Evolutionary conservation across 1,140 invertebrate genomes (phyloP), one percentile per base, ranked within the genome.

Genomic region (Drosophila prosaltans): DNA sequence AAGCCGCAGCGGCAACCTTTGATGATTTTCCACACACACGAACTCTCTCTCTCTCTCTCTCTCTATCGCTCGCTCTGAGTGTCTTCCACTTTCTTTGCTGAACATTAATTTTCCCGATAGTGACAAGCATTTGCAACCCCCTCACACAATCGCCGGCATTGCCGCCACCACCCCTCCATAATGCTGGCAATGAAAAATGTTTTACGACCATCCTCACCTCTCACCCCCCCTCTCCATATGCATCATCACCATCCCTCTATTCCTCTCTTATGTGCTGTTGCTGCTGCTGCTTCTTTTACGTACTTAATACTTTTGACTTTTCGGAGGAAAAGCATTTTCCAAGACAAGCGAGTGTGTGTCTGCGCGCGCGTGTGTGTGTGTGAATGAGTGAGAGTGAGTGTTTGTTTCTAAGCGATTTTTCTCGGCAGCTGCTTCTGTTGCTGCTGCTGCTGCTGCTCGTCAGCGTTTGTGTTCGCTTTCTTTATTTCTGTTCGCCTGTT

Each of bases 301-400:
- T 84, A 84, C 83, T 83, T 89, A 88, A 83, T 88, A 88, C 80
- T 80, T 88, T 80, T 89, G 83, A 88, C 83, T 88, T 89, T 88
- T 88, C 80, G 83, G 83, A 74, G 78, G 80, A 88, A 88, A 86
- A 88, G 83, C 83, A 89, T 88, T 86, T 86, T 72, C 83, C 83
- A 77, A 55, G 61, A 57, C 62, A 51, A 57, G 39, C 40, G 39
- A 71, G 73, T 41, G 39, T 54, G 21, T 60, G 51, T 51, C 8
- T 39, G 30, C 36, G 54, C 61, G 62, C 45, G 45, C 67, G 54
- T 54, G 54, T 43, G 43, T 39, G 67, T 41, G 45, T 43, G 30
- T 36, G 30, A 48, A 48, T 65, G 43, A 70, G 9, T 69, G 43
- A 24, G 64, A 57, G 69, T 40, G 62, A 64, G 62, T 69, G 70